A percentile compares a stretch with the other conserved stretches of the same genome.
Conservation (phyloP, 2,888 invertebrate genomes). For the Eristalis pertinax region DNA sequence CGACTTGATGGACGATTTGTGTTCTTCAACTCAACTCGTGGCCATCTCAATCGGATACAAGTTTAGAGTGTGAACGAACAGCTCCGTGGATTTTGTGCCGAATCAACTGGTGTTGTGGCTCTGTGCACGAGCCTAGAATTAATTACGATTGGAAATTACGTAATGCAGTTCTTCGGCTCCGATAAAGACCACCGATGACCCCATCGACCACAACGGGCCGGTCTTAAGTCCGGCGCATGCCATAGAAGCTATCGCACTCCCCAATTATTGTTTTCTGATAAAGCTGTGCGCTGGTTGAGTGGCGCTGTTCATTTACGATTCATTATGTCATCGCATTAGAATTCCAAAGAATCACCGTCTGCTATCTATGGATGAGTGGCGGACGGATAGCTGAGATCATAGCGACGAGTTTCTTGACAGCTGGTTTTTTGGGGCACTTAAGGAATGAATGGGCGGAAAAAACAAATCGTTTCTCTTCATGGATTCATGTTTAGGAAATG, state of each 20-base stretch:
- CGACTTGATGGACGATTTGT: slow-evolving; percentile 54
- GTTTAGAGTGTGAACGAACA: not conserved
- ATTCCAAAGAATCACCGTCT: slow-evolving; percentile 2
- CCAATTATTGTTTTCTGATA: slow-evolving; percentile 19
- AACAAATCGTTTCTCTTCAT: not conserved
- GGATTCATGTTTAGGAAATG: not conserved
- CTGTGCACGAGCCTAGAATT: slow-evolving; percentile 38
- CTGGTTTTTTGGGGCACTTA: not conserved
- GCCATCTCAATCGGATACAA: slow-evolving; percentile 9
- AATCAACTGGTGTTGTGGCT: not conserved
- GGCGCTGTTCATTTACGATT: slow-evolving; percentile 10
- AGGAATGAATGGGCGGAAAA: not conserved
- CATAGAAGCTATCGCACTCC: slow-evolving; percentile 8
- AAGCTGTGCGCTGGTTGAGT: slow-evolving; percentile 10
- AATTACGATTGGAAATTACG: slow-evolving; percentile 58
- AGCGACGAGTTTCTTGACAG: slow-evolving; percentile 1
- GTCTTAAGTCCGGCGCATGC: not conserved
- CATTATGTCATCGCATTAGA: slow-evolving; percentile 44
- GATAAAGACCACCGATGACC: slow-evolving; percentile 14
- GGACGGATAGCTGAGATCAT: slow-evolving; percentile 24
- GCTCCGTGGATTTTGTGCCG: not conserved
- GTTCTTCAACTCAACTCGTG: slow-evolving; percentile 48
- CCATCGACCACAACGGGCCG: not conserved
- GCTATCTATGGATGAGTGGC: slow-evolving; percentile 15
- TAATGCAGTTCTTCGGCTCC: slow-evolving; percentile 46